Base-by-base conservation (phyloP, 2,113 vertebrate species). In the Rynchops niger region DNA sequence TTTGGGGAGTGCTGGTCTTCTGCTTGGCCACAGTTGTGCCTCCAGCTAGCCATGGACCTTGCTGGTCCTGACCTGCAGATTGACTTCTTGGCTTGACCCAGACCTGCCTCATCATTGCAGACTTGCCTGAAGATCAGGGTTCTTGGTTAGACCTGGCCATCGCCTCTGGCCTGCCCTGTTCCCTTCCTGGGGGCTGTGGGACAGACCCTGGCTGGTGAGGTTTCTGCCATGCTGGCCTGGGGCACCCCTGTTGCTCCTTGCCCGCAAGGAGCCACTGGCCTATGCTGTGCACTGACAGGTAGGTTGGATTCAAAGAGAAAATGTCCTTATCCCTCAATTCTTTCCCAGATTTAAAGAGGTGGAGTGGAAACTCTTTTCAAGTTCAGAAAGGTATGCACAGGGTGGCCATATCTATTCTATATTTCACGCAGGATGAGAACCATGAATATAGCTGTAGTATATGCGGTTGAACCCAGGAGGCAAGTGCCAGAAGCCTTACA, bases 1-100 rank as follows among this genome's bases (percentile, higher is more conserved):
- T 38, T 50, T 72, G 29, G 34, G 12, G 10, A 22, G 30, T 5
- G 42, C 7, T 65, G 22, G 9, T 76, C 8, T 63, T 2, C 29
- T 53, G 20, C 13, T 36, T 40, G 26, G 29, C 6, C 1, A 1
- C 0, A 34, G 62, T 32, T 43, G 15, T 81, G 58, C 3, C 9
- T 7, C 27, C 71, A 25, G 22, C 23, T 27, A 53, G 59, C 30
- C 2, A 2, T 1, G 36, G 53, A 14, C 32, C 22, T 49, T 71
- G 16, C n/a, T 63, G 42, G 20, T 67, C 43, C 25, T 49, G 32
- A 42, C 29, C 23, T 52, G 40, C 42, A 40, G n/a, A 20, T 5
- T 81, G 50, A 58, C 34, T 49, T 49, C 50, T 78, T 27, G 26
- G n/a, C 40, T 65, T 84, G 27, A 12, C 23, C 59, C 52, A 26